Base-by-base conservation (phyloP, 1,140 invertebrate genomes). In the Leptinotarsa undecemlineata region DNA sequence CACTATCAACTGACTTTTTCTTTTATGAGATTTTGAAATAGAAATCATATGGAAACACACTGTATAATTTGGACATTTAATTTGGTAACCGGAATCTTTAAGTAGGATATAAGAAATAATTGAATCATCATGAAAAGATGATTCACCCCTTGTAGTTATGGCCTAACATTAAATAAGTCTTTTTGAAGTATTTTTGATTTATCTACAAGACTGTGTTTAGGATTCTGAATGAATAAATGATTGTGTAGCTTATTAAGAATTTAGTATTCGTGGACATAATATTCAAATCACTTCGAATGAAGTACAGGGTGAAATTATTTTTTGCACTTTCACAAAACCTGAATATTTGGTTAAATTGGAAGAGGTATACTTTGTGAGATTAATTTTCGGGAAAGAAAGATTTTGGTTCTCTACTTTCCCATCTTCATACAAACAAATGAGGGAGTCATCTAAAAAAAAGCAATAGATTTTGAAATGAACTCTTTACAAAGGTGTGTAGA, bases 131-230 rank as follows among this genome's bases (percentile, higher is more conserved):
- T 15, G 3, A 26, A 23, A 33, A 26, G 64, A 26, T 67, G 64
- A 67, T 67, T 67, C 64, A 23, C 42, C 15, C 8, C 64, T 21
- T 26, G 64, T 67, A 67, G 64, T 67, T 23, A 67, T 33, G 64
- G 64, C 64, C 64, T 67, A 67, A 67, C 51, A 42, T 21, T 21
- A 63, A 21, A 33, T 67, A 67, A 67, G 64, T 67, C 64, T 33
- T 33, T 33, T 67, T 57, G n/a, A 67, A 67, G 23, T 42, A 17
- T 23, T 67, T 19, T 42, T 67, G 23, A 21, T 67, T 67, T 33
- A 67, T 67, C 64, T 26, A 57, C 14, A 67, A 67, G 64, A 67
- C 64, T 67, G 64, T 26, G 20, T 15, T 64, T 33, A 64, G 63
- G 14, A 33, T 21, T 64, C 11, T 21, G 20, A 17, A 61, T 19